A percentile compares a stretch with the other conserved stretches of the same genome.
Evolutionary conservation across 2,888 invertebrate species (phyloP).

Genomic region (Nematopogon swammerdamellus): DNA sequence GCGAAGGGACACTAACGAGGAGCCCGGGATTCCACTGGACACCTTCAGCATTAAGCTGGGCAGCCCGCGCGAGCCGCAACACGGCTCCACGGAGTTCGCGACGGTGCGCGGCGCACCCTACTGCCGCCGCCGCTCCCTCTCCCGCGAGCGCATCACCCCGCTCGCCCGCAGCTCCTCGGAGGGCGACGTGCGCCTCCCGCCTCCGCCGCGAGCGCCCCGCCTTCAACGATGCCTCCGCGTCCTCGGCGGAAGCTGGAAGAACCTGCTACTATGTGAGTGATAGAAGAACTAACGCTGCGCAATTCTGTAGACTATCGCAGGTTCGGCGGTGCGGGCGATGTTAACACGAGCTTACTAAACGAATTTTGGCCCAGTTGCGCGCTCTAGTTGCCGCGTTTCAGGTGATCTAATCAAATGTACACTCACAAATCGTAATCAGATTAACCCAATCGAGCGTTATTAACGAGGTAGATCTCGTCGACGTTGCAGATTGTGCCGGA

Average conservation of each 20-base stretch:
- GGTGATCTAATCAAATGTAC: too few relatives aligned
- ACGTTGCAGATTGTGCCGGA: too few relatives aligned
- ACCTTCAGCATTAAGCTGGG: constrained; percentile 23
- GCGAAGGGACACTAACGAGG: constrained; percentile 21
- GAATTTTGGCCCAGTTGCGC: background rate
- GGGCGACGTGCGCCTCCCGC: constrained; percentile 59
- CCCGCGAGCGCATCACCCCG: constrained; percentile 48
- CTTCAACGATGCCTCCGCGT: constrained; percentile 70
- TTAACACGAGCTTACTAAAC: background rate
- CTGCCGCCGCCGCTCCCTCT: constrained; percentile 41
- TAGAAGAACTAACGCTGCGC: background rate
- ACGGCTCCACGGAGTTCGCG: constrained; percentile 29
- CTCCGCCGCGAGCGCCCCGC: constrained; percentile 40
- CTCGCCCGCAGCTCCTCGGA: constrained; percentile 69
- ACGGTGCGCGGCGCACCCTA: constrained; percentile 45
- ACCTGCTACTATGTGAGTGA: constrained; percentile 73
- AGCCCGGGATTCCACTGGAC: constrained; percentile 38
- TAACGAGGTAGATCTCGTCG: too few relatives aligned
- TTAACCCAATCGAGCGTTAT: too few relatives aligned
- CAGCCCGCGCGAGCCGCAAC: constrained; percentile 21
- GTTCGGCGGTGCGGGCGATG: background rate
- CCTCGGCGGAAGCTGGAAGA: constrained; percentile 77
- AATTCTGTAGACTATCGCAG: background rate
- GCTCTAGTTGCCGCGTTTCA: too few relatives aligned
- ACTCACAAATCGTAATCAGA: too few relatives aligned